Conservation (phyloP, 2,888 invertebrate species). For the Eilema depressum region DNA sequence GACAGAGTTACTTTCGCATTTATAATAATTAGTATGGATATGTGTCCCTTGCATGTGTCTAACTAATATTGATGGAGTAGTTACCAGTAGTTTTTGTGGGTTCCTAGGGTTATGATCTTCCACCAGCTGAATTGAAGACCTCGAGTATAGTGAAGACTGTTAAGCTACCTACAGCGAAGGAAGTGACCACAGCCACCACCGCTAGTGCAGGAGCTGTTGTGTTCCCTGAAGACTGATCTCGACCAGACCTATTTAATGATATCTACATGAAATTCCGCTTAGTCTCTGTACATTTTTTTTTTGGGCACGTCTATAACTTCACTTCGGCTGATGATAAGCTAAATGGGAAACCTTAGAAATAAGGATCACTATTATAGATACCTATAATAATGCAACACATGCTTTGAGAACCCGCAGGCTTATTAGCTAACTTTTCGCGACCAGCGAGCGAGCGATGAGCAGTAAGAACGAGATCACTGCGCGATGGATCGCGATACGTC, state of each 20-base stretch:
- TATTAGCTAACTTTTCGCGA: too few species aligned
- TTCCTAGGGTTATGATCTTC: constrained; percentile 65
- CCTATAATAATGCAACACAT: neutral
- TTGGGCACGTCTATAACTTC: neutral
- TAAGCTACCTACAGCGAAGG: constrained; percentile 41
- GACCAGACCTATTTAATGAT: constrained; percentile 14
- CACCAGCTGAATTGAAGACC: constrained; percentile 44
- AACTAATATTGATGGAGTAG: constrained; percentile 32
- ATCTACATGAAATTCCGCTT: constrained; percentile 18
- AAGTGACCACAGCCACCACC: constrained; percentile 45
- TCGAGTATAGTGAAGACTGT: constrained; percentile 41
- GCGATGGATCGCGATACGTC: too few species aligned
- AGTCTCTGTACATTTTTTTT: neutral
- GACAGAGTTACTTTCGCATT: too few species aligned
- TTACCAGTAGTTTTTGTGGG: constrained; percentile 57
- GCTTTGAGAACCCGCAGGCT: too few species aligned
- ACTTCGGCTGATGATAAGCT: neutral
- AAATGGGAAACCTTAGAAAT: neutral
- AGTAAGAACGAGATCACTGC: too few species aligned
- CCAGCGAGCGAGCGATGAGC: too few species aligned
- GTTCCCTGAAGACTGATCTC: constrained; percentile 67
- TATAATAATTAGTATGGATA: too few species aligned
- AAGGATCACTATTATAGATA: neutral
- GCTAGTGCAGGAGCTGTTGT: constrained; percentile 53
- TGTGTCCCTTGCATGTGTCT: neutral